Base-by-base conservation (phyloP, 1,140 invertebrate genomes). In the Scaptomyza graminum region DNA sequence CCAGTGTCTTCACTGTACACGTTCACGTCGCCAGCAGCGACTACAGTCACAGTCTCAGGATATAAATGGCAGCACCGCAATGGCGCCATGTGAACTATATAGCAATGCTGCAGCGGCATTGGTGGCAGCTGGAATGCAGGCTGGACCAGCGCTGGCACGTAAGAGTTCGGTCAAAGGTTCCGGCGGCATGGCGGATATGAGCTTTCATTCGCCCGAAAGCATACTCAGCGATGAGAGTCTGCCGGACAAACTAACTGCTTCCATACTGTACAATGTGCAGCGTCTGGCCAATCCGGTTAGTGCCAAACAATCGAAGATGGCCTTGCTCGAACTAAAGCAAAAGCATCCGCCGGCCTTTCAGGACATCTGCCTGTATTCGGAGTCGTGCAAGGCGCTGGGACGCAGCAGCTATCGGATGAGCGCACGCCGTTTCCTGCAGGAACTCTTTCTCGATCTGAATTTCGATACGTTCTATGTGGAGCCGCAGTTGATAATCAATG, bases 321-420 rank as follows among this genome's bases (percentile, higher is more conserved):
- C 94, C 8, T 91, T 97, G 52, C 91, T 97, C 9, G 94, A 96
- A 78, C 92, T 98, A 71, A 98, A 98, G 84, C 97, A 99, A 91
- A 94, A 95, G 52, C 95, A 96, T 92, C 95, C 97, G 0, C 94
- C 95, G 37, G 92, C 95, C 62, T 98, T 97, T 90, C 94, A 97
- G 92, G 97, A 98, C 85, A 92, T 97, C 63, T 99, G 98, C 92
- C 94, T 99, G 5, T 99, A 98, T 92, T 98, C 97, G 1, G 98
- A 99, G 92, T 95, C 98, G 5, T 96, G 96, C 90, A 94, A 94
- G 64, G 93, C 97, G 51, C 92, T 99, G 37, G 94, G 95, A 0
- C 94, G 94, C 34, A 96, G 95, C 89, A 95, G 95, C 18, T 98
- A 98, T 90, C 94, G 97, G 72, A 93, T 98, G 69, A 94, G 94